These are phyloP conservation scores for Ceramica pisi DNA, from an alignment of 2,888 invertebrate species.

Conservation along the genomic window DNA sequence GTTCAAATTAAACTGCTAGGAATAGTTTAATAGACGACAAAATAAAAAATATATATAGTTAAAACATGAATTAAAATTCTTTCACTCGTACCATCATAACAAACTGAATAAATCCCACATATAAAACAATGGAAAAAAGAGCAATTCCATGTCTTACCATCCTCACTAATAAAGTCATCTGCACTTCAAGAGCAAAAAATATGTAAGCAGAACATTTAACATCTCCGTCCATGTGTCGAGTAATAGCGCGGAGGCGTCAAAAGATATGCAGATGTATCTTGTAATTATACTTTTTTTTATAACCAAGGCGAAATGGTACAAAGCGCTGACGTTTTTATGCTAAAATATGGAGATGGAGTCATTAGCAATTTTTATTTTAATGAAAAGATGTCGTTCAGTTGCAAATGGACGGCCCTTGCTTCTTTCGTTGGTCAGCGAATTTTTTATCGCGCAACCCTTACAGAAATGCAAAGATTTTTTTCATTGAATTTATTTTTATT, in stretches of 20 bases:
- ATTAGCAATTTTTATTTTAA: constrained; percentile 88
- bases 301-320: constrained; percentile 77
- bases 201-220: constrained; percentile 77
- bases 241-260: constrained; percentile 80
- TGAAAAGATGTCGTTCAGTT: constrained; percentile 82
- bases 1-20: no score
- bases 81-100: constrained; percentile 11
- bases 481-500: constrained; percentile 59
- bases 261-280: constrained; percentile 87
- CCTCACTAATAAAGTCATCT: constrained; percentile 75
- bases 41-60: neutral
- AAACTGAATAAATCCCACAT: constrained; percentile 43
- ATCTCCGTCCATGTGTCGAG: constrained; percentile 81
- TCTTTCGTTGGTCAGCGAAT: constrained; percentile 81
- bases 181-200: constrained; percentile 71
- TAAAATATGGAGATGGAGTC: constrained; percentile 89
- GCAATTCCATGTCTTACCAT: constrained; percentile 59
- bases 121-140: constrained; percentile 32
- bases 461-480: constrained; percentile 64
- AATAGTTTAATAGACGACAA: no score
- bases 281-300: constrained; percentile 80
- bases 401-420: constrained; percentile 71
- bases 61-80: neutral
- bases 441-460: constrained; percentile 76
- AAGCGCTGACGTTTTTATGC: constrained; percentile 87